Base-by-base conservation (phyloP, 30 jellyfish, hydroid and myxozoan genomes). In the Pelagia noctiluca region DNA sequence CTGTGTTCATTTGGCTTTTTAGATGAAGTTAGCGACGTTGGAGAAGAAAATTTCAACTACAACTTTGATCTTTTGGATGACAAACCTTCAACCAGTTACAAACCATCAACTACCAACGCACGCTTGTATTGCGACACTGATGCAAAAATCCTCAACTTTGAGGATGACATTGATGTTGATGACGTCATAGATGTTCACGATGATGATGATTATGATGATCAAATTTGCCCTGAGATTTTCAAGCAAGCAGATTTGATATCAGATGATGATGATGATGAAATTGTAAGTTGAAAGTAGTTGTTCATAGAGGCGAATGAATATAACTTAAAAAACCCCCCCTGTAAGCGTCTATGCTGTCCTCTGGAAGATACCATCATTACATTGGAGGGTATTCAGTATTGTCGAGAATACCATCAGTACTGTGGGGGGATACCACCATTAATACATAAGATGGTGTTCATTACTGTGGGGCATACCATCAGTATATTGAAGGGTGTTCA, bases 201-300 rank as follows among this genome's bases (percentile, higher is more conserved):
- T 19, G 68, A 52, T 52, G 28, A 52, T 52, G 68, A 52, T 52
- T 52, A 52, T 52, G 26, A 52, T 52, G 68, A 52, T 52, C 68
- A 52, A 19, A 52, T 52, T 4, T 52, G 68, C 21, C 68, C 68
- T 10, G 68, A 52, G 26, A 3, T 52, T 52, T 19, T 52, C 68
- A 52, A 3, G 68, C 26, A 52, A 42, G 16, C 57, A 52, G 68
- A 19, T 10, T 52, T 4, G 28, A 4, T 30, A 8, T 52, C 68
- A 52, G 68, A 52, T 52, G 68, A 52, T 52, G 68, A 52, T 4
- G 68, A 52, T 42, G 8, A 42, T 42, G 57, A 42, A n/a, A n/a
- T n/a, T 42, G 57, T 5, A 5, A 16, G 16, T 16, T 42, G 16
- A 5, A 16, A 42, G 57, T 16, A 5, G 57, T 8, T 42, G 16